Conservation (phyloP, 2,888 invertebrate species). For the Thumatha senex region DNA sequence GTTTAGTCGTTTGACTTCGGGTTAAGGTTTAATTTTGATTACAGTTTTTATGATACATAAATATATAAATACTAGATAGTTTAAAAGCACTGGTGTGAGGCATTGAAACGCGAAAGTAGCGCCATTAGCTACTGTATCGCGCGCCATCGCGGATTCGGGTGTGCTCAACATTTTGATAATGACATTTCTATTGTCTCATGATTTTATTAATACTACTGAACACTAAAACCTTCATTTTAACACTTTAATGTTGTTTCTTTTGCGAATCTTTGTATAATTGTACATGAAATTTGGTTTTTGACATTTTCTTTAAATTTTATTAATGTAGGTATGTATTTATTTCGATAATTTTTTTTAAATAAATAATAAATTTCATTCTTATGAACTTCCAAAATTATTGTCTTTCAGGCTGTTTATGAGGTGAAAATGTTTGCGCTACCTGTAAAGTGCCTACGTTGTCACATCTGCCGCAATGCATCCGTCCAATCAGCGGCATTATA, state of each 20-base stretch:
- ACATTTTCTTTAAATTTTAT: too few species aligned
- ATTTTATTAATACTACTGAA: background rate
- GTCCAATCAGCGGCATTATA: conserved; percentile 85
- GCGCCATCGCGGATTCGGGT: conserved; percentile 70
- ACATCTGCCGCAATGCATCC: conserved; percentile 78
- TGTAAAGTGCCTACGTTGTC: conserved; percentile 55
- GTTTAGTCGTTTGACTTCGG: conserved; percentile 10
- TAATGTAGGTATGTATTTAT: too few species aligned
- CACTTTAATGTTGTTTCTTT: too few species aligned
- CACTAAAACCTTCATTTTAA: background rate
- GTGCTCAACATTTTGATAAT: conserved; percentile 42
- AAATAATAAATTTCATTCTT: too few species aligned
- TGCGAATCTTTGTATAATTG: too few species aligned
- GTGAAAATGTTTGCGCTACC: conserved; percentile 50
- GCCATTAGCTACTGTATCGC: conserved; percentile 82
- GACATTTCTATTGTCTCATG: background rate
- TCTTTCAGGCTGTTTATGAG: background rate
- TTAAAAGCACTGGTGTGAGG: conserved; percentile 69
- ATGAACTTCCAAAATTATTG: too few species aligned
- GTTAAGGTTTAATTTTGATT: conserved; percentile 38
- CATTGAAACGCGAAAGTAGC: conserved; percentile 77
- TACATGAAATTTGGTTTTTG: too few species aligned
- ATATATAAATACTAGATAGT: conserved; percentile 24
- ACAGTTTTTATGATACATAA: conserved; percentile 20
- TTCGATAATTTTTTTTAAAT: too few species aligned